phyloP scores from a whole-genome alignment of 2,888 invertebrate species.

The Diaperis boleti region DNA sequence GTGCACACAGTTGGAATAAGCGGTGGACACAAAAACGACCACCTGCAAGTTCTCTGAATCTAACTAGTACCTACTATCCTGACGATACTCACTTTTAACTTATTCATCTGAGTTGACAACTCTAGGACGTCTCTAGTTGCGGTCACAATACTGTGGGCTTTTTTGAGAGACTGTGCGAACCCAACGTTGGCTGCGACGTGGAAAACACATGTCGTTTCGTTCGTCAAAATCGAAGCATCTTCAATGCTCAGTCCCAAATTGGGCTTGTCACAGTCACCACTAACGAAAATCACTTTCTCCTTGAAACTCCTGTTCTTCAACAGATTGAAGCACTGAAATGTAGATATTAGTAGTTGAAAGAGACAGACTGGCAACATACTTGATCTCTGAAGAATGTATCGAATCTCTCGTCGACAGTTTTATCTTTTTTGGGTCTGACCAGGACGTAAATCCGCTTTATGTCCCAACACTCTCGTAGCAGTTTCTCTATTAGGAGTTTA shows the following conservation, averaged over 20 bases:
- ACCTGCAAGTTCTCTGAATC: too few relatives aligned
- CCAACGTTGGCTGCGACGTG: constrained; percentile 83
- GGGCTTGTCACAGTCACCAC: constrained; percentile 69
- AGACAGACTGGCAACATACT: not conserved
- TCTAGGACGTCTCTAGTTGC: constrained; percentile 74
- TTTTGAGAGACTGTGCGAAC: constrained; percentile 77
- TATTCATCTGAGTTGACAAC: constrained; percentile 67
- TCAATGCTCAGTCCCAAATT: constrained; percentile 68
- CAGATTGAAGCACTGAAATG: not conserved
- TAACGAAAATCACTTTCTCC: constrained; percentile 70
- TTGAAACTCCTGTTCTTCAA: constrained; percentile 66
- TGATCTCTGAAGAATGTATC: not conserved
- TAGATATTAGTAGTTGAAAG: not conserved
- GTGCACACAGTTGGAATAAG: constrained; percentile 67
- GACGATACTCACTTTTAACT: constrained; percentile 47
- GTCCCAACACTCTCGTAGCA: constrained; percentile 61
- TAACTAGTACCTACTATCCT: too few relatives aligned
- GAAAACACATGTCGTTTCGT: constrained; percentile 73
- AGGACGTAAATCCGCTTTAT: not conserved
- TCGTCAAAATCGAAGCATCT: constrained; percentile 55
- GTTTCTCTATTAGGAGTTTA: constrained; percentile 69
- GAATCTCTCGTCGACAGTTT: constrained; percentile 3
- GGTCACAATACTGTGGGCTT: constrained; percentile 76
- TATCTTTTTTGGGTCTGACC: not conserved
- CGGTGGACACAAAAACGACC: constrained; percentile 71